Evolutionary conservation across 2,888 invertebrate species (phyloP).

Genomic region (Lycaena phlaeas): DNA sequence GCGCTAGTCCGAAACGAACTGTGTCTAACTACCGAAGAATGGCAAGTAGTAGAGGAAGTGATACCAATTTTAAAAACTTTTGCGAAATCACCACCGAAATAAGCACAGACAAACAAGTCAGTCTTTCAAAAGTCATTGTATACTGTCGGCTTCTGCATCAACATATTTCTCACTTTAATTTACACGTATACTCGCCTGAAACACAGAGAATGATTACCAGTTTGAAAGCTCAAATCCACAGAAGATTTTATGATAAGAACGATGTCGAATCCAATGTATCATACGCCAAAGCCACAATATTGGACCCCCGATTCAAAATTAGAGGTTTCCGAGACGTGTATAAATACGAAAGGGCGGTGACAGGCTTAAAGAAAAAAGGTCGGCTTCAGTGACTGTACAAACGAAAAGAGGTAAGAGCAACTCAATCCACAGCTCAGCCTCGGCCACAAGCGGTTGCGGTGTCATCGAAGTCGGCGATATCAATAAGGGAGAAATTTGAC

Average conservation of each 20-base stretch:
- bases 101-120: constrained; percentile 15
- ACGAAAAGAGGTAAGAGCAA: background rate
- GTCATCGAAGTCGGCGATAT: constrained; percentile 1
- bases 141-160: no score
- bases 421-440: background rate
- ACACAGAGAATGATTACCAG: constrained; percentile 19
- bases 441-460: background rate
- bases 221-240: constrained; percentile 14
- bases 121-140: no score
- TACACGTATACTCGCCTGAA: constrained; percentile 16
- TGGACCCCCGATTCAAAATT: constrained; percentile 9
- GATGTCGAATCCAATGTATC: constrained; percentile 14
- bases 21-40: background rate
- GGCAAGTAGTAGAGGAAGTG: background rate
- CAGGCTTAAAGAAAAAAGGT: constrained; percentile 14
- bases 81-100: constrained; percentile 21
- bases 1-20: constrained; percentile 1
- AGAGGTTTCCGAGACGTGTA: background rate
- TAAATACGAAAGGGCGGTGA: constrained; percentile 15
- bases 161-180: no score
- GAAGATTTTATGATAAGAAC: no score
- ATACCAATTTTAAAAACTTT: constrained; percentile 12
- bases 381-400: background rate
- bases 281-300: constrained; percentile 12
- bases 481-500: constrained; percentile 20